phyloP scores from a whole-genome alignment of 2,888 invertebrate species.

The Scrobipalpa atriplicella region DNA sequence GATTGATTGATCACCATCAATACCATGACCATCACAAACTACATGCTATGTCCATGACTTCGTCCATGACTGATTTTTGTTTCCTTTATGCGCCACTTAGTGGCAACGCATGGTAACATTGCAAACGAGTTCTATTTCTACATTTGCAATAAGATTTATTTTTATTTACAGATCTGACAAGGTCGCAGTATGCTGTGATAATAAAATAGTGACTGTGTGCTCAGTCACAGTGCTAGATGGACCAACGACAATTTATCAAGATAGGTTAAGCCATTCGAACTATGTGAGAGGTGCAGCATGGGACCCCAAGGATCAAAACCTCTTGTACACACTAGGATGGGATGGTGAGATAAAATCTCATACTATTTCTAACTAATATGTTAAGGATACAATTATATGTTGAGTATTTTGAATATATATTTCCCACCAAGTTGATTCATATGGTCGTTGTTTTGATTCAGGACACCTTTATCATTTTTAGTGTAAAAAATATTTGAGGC shows the following conservation, averaged over 20 bases:
- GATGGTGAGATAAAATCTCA: conserved; percentile 76
- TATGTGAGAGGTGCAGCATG: conserved; percentile 81
- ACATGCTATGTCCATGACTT: too few species aligned
- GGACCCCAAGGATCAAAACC: conserved; percentile 60
- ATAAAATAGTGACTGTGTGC: conserved; percentile 69
- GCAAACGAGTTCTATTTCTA: too few species aligned
- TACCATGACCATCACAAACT: too few species aligned
- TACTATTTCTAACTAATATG: conserved; percentile 26
- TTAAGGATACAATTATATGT: conserved; percentile 2
- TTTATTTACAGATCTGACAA: conserved; percentile 56
- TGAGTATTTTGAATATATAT: conserved; percentile 22
- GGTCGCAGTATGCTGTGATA: conserved; percentile 73
- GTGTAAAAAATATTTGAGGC: too few species aligned
- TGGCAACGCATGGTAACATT: too few species aligned
- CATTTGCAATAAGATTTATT: neutral
- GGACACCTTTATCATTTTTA: too few species aligned
- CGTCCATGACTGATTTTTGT: too few species aligned
- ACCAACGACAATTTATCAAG: conserved; percentile 56
- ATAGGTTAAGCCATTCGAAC: conserved; percentile 66
- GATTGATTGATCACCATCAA: too few species aligned
- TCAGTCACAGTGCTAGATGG: conserved; percentile 48
- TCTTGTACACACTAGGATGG: conserved; percentile 83
- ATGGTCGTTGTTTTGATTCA: neutral
- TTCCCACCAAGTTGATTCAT: conserved; percentile 26
- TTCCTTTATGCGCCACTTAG: too few species aligned